Evolutionary conservation across 1,140 invertebrate genomes (phyloP).

Genomic region (Euura lappo): DNA sequence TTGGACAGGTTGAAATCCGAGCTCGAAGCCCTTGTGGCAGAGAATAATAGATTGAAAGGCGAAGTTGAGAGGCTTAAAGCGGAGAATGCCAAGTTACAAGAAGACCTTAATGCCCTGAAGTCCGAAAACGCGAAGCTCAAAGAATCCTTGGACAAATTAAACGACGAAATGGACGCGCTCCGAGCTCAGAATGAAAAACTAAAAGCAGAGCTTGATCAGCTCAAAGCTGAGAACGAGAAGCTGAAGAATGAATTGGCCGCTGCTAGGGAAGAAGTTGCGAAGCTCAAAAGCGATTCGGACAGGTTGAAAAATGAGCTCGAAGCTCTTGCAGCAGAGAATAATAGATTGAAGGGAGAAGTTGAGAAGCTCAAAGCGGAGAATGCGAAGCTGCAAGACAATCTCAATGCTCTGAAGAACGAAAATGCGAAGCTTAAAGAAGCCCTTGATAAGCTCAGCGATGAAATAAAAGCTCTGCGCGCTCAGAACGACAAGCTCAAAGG

Average conservation of each 20-base stretch:
- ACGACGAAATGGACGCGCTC: constrained; percentile 29
- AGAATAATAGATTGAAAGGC: constrained; percentile 24
- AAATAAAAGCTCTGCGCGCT: constrained; percentile 29
- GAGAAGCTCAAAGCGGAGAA: constrained; percentile 17
- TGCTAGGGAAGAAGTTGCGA: constrained; percentile 17
- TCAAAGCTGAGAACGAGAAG: not conserved
- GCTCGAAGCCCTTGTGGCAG: constrained; percentile 21
- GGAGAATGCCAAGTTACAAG: not conserved
- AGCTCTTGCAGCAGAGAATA: constrained; percentile 25
- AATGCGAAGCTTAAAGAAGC: constrained; percentile 13
- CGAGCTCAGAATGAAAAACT: constrained; percentile 32
- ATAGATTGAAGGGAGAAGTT: constrained; percentile 18
- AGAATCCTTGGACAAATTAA: constrained; percentile 17
- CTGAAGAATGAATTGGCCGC: constrained; percentile 13
- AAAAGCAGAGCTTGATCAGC: constrained; percentile 13
- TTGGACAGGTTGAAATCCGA: constrained; percentile 20
- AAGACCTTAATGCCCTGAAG: constrained; percentile 16
- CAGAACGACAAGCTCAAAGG: constrained; percentile 32
- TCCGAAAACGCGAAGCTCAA: constrained; percentile 21
- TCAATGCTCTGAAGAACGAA: constrained; percentile 20
- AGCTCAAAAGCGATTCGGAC: constrained; percentile 20
- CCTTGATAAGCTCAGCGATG: constrained; percentile 20
- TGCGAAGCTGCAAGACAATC: constrained; percentile 25
- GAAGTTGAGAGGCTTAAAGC: constrained; percentile 6
- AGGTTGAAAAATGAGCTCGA: constrained; percentile 16